These are phyloP conservation scores for Rhimphoctona megacephalus DNA, from an alignment of 2,888 invertebrate genomes.

Conservation along the genomic window DNA sequence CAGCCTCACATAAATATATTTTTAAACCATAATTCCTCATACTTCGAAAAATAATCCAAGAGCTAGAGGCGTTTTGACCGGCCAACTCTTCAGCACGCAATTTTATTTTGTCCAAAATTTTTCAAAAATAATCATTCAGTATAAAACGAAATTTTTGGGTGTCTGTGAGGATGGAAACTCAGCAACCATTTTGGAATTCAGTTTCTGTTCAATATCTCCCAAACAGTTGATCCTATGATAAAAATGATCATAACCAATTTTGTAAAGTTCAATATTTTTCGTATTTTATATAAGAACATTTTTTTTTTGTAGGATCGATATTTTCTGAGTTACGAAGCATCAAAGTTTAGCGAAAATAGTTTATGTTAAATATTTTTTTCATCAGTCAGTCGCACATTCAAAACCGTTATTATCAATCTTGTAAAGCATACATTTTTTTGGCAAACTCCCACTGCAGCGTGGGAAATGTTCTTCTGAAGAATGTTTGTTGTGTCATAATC, in stretches of 20 bases:
- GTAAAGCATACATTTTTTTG: too few species aligned
- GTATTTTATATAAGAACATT: background rate
- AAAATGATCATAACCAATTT: background rate
- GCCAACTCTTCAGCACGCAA: background rate
- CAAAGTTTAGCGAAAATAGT: background rate
- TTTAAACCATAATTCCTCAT: constrained; percentile 17
- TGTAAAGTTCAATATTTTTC: background rate
- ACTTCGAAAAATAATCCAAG: background rate
- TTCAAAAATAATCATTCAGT: background rate
- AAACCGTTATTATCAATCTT: background rate
- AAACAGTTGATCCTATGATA: background rate
- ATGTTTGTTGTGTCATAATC: background rate
- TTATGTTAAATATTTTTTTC: background rate
- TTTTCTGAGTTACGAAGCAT: background rate
- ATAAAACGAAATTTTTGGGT: background rate
- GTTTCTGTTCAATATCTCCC: background rate
- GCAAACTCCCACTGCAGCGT: background rate
- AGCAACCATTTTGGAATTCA: background rate
- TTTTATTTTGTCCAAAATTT: background rate
- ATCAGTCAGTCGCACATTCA: background rate
- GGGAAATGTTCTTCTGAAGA: background rate
- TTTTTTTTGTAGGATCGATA: background rate
- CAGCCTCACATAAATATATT: background rate
- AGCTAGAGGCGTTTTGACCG: background rate
- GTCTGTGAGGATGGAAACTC: background rate